phyloP scores from a whole-genome alignment of 1,140 invertebrate species.

The Drosophila oshimai region DNA sequence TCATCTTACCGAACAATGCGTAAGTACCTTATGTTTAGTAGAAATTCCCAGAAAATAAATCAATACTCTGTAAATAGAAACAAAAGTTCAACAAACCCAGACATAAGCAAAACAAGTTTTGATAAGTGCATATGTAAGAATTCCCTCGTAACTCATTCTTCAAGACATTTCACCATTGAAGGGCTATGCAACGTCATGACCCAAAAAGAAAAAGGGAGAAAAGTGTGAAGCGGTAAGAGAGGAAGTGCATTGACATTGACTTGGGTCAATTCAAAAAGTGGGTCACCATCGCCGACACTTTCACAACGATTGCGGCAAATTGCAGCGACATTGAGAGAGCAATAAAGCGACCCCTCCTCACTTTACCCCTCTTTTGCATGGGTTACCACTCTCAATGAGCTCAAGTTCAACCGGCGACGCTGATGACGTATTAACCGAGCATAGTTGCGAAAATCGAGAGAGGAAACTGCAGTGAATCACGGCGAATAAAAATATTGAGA shows the following conservation, averaged over 20 bases:
- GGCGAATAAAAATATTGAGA: not conserved
- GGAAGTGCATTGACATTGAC: slow-evolving; percentile 45
- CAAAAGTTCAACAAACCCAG: slow-evolving; percentile 49
- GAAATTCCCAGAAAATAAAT: slow-evolving; percentile 17
- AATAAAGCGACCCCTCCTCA: not conserved
- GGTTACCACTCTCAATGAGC: not conserved
- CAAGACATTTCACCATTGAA: slow-evolving; percentile 39
- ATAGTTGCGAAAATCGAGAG: slow-evolving; percentile 41
- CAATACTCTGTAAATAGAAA: not conserved
- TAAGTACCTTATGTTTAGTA: not conserved
- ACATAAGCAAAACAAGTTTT: slow-evolving; percentile 52
- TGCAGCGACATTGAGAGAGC: slow-evolving; percentile 35
- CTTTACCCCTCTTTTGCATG: too few species aligned
- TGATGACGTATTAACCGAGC: slow-evolving; percentile 21
- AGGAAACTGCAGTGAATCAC: slow-evolving; percentile 54
- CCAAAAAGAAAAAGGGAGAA: not conserved
- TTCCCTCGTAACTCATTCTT: not conserved
- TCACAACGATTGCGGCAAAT: slow-evolving; percentile 40
- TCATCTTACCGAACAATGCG: not conserved
- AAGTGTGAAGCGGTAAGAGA: not conserved
- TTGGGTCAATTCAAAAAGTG: slow-evolving; percentile 21
- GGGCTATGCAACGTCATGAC: slow-evolving; percentile 4
- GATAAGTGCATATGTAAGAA: slow-evolving; percentile 22
- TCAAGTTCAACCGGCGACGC: slow-evolving; percentile 18
- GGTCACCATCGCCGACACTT: slow-evolving; percentile 37